Conservation (phyloP, 2,797 vertebrate species). For the Chelonia mydas region DNA sequence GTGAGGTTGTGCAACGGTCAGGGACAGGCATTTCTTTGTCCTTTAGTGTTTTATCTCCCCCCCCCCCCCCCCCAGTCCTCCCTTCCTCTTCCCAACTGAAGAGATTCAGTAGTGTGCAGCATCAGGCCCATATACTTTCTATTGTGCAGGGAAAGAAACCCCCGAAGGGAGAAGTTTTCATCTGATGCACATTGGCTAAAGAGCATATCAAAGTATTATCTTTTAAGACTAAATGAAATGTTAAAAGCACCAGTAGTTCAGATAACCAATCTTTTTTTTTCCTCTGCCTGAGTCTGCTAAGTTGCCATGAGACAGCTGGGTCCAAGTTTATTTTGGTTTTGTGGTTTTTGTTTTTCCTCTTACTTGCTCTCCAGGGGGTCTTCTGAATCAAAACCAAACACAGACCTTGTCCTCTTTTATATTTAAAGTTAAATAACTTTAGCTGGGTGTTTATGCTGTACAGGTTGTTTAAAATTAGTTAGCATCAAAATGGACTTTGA, state of each 20-base stretch:
- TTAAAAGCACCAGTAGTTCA: neutral
- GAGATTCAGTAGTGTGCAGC: neutral
- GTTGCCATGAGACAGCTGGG: neutral
- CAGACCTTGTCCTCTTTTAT: neutral
- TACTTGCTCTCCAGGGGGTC: neutral
- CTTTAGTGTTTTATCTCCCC: no score
- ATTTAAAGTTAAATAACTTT: neutral
- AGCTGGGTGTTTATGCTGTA: neutral
- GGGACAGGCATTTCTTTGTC: no score
- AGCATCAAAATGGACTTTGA: neutral
- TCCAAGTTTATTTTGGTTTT: neutral
- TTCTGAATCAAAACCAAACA: neutral
- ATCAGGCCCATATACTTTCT: neutral
- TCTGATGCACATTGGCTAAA: neutral
- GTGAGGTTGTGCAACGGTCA: no score
- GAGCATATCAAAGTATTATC: neutral
- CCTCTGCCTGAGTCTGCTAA: neutral
- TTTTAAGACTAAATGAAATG: neutral
- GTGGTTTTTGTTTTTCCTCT: neutral
- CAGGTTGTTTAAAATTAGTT: slow-evolving; percentile 12
- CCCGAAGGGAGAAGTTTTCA: neutral
- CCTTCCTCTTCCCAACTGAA: no score
- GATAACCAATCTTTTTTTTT: neutral
- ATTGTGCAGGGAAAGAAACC: neutral
- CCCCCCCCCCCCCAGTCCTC: no score